A percentile compares a stretch with the other conserved stretches of the same genome.
phyloP scores from a whole-genome alignment of 2,888 invertebrate species.

The Oxycera nigricornis region DNA sequence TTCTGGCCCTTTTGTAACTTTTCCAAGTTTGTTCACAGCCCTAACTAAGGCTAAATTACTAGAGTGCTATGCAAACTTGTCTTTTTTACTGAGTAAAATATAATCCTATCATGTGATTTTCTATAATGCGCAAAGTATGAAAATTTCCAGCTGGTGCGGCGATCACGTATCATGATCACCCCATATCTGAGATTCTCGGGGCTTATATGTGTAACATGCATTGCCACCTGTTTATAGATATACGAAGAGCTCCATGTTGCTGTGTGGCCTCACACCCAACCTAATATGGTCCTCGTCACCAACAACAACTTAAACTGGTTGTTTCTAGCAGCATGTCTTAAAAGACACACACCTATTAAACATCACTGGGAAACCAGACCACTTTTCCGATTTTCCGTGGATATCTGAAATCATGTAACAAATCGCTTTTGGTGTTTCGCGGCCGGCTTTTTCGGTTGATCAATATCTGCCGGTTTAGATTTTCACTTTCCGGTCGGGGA shows the following conservation, averaged over 20 bases:
- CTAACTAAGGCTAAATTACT: too few species aligned
- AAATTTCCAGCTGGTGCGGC: background rate
- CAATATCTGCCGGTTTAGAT: background rate
- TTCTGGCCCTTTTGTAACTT: too few species aligned
- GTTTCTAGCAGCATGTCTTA: background rate
- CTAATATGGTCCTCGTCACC: conserved; percentile 1
- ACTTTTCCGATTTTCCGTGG: conserved; percentile 27
- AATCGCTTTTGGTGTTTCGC: background rate
- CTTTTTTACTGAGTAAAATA: too few species aligned
- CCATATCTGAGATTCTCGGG: background rate
- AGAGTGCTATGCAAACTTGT: too few species aligned
- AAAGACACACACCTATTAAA: background rate
- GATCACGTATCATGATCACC: background rate
- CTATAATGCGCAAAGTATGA: too few species aligned
- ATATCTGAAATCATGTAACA: conserved; percentile 6
- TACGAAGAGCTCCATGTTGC: background rate
- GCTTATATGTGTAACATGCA: background rate
- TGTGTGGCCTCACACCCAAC: background rate
- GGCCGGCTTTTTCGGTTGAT: background rate
- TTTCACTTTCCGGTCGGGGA: too few species aligned
- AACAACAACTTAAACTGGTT: conserved; percentile 21
- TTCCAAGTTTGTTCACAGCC: too few species aligned
- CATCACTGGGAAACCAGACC: conserved; percentile 13
- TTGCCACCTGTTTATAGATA: background rate
- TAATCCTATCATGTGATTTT: too few species aligned